Evolutionary conservation across 2,888 invertebrate species (phyloP), one percentile per base, ranked within the genome.

Genomic region (Apamea monoglypha): DNA sequence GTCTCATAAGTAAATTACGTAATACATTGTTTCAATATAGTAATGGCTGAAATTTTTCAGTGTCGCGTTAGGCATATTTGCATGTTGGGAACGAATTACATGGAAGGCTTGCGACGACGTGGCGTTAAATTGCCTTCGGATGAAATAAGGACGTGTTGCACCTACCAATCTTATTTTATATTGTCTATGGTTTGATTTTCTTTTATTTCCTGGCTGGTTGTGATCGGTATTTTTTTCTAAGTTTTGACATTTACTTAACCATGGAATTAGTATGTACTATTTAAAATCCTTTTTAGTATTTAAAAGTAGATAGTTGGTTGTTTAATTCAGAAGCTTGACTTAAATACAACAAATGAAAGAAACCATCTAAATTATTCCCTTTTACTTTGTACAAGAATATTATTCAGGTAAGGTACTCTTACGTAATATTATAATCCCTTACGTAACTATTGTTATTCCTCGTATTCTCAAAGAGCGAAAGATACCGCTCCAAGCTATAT

Each of bases 51-150:
- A 83, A 94, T 93, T 93, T 94, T 94, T 93, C 93, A 94, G 82
- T 88, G 93, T 91, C 92, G 86, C 88, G 87, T 90, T 91, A 92
- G 89, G 91, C 89, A 92, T 93, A 92, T 93, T 92, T 92, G 90
- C 89, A 88, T 89, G 89, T 89, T 77, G 80, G 80, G 88, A 93
- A 93, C 91, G 92, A 92, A 95, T 95, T 93, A 94, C 92, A 91
- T 86, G 86, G 89, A 89, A 92, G 92, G 93, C 92, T 91, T 92
- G 92, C 90, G 90, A 92, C 92, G 95, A 95, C 95, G 93, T 92
- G 91, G 95, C 96, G 96, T 95, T 95, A 96, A 96, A 96, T 96
- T 96, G 95, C 91, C 92, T 94, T 84, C 86, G 88, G 93, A 93
- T 93, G 90, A 89, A 89, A 88, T 87, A 87, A 76, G 86, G 83